Evolutionary conservation across 2,888 invertebrate species (phyloP).

Genomic region (Andricus curvator): DNA sequence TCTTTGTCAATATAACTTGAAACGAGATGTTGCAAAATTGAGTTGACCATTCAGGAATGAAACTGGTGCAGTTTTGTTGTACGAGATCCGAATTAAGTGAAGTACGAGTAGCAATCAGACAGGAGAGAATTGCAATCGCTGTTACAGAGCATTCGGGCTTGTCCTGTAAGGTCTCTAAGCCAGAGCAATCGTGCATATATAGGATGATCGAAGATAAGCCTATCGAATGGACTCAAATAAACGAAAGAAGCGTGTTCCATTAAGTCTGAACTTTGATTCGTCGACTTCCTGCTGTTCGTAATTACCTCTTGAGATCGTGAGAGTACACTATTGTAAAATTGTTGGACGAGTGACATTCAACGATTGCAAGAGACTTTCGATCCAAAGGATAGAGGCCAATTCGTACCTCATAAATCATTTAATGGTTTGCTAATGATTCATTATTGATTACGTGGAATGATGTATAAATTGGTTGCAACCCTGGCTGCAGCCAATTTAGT

Average conservation of each 20-base stretch:
- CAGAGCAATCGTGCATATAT: not conserved
- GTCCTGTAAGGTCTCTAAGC: not conserved
- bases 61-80: too few relatives aligned
- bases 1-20: not conserved
- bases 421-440: not conserved
- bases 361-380: slow-evolving; percentile 11
- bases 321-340: slow-evolving; percentile 28
- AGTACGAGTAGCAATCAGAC: not conserved
- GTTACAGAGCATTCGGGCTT: not conserved
- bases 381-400: not conserved
- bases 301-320: slow-evolving; percentile 46
- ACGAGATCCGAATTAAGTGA: slow-evolving; percentile 3
- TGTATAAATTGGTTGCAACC: not conserved
- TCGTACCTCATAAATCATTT: not conserved
- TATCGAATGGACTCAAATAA: slow-evolving; percentile 43
- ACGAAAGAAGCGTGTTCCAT: slow-evolving; percentile 49
- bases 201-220: slow-evolving; percentile 46
- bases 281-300: slow-evolving; percentile 53
- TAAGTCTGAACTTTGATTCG: slow-evolving; percentile 56
- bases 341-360: slow-evolving; percentile 42
- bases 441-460: not conserved
- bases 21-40: not conserved
- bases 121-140: slow-evolving; percentile 33
- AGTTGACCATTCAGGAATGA: not conserved
- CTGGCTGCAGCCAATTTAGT: too few relatives aligned